Evolutionary conservation across 2,888 invertebrate species (phyloP).

Genomic region (Lathronympha strigana): DNA sequence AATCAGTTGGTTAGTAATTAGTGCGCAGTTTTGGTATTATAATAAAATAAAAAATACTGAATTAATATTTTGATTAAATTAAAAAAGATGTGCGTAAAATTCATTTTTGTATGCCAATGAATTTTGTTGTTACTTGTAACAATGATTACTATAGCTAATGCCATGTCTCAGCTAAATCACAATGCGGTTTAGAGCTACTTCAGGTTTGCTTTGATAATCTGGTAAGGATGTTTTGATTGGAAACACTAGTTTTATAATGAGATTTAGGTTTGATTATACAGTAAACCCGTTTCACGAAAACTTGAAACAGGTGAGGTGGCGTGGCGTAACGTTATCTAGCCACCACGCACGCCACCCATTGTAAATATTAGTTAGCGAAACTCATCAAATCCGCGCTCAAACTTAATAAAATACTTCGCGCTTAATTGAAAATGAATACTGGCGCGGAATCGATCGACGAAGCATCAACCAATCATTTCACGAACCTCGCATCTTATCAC

Average conservation of each 20-base stretch:
- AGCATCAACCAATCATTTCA: constrained; percentile 43
- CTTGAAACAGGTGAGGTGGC: constrained; percentile 54
- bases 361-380: constrained; percentile 84
- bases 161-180: too few species aligned
- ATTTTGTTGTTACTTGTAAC: too few species aligned
- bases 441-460: constrained; percentile 79
- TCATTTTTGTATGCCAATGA: too few species aligned
- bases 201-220: background rate
- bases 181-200: too few species aligned
- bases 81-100: background rate
- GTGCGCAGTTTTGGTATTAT: too few species aligned
- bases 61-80: background rate
- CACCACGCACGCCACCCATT: constrained; percentile 73
- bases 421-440: constrained; percentile 85
- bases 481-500: constrained; percentile 8
- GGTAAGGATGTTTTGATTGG: background rate
- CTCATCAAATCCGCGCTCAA: constrained; percentile 82
- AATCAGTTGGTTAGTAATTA: background rate
- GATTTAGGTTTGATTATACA: constrained; percentile 1
- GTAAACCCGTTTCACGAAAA: constrained; percentile 8
- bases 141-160: too few species aligned
- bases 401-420: constrained; percentile 84
- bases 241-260: background rate
- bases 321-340: constrained; percentile 43
- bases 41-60: too few species aligned